Evolutionary conservation across 2,113 vertebrate species (phyloP).

Genomic region (Sphaerodactylus townsendi): DNA sequence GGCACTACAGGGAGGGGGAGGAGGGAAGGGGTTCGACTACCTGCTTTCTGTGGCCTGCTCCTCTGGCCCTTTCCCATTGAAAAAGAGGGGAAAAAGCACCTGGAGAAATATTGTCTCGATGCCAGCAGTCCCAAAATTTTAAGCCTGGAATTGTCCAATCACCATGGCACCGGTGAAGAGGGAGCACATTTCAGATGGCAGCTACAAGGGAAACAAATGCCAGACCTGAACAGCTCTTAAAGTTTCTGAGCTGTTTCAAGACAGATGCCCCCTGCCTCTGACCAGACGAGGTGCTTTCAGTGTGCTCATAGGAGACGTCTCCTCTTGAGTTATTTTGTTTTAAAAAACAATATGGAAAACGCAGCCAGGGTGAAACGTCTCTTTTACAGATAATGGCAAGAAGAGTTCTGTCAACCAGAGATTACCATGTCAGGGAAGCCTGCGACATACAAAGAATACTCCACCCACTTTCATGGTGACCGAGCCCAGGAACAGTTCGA

Average conservation of each 20-base stretch:
- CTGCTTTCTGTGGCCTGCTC: constrained; percentile 1
- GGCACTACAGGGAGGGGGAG: not conserved
- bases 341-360: not conserved
- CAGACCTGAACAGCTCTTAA: not conserved
- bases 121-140: not conserved
- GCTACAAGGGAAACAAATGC: not conserved
- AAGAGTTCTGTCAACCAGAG: not conserved
- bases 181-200: not conserved
- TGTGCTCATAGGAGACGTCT: not conserved
- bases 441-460: not conserved
- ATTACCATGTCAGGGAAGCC: not conserved
- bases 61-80: not conserved
- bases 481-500: not conserved
- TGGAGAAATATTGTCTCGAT: not conserved
- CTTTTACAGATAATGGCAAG: not conserved
- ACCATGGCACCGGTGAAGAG: not conserved
- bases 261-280: too few species aligned
- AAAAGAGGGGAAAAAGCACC: not conserved
- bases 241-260: not conserved
- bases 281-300: not conserved
- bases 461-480: not conserved
- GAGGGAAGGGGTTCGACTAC: not conserved
- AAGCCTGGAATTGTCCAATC: not conserved
- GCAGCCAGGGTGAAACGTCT: not conserved
- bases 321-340: not conserved